A percentile compares a stretch with the other conserved stretches of the same genome.
Evolutionary conservation across 2,888 invertebrate species (phyloP).

Genomic region (Drosophila affinis): DNA sequence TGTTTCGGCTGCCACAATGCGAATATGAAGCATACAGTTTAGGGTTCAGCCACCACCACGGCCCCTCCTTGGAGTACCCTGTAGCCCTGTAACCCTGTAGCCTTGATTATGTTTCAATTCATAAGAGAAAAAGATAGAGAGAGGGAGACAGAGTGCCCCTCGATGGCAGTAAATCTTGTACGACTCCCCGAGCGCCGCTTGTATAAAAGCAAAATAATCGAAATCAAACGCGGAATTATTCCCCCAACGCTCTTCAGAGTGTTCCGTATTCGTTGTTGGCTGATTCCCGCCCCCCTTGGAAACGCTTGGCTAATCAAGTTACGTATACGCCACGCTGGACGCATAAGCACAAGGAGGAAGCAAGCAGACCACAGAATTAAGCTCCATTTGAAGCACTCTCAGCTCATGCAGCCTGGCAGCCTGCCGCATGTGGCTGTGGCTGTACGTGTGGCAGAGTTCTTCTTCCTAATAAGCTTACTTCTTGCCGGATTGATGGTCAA

Average conservation of each 20-base stretch:
- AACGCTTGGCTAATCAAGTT: slow-evolving; percentile 55
- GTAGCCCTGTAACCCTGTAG: no score
- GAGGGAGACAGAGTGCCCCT: slow-evolving; percentile 3
- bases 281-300: background rate
- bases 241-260: slow-evolving; percentile 52
- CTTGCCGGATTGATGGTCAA: background rate
- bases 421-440: no score
- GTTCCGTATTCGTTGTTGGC: slow-evolving; percentile 10
- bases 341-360: slow-evolving; percentile 35
- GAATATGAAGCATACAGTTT: no score
- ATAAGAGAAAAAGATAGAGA: background rate
- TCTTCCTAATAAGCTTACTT: slow-evolving; percentile 9
- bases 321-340: slow-evolving; percentile 58
- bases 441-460: slow-evolving; percentile 46
- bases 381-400: slow-evolving; percentile 44
- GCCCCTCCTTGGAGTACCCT: no score
- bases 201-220: slow-evolving; percentile 39
- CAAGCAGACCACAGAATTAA: slow-evolving; percentile 46
- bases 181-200: slow-evolving; percentile 26
- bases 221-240: slow-evolving; percentile 46
- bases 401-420: slow-evolving; percentile 25
- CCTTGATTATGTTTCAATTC: no score
- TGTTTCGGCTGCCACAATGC: background rate
- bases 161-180: slow-evolving; percentile 33
- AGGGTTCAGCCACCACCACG: no score